These are phyloP conservation scores for Solea senegalensis DNA, from an alignment of 2,113 vertebrate genomes.

Conservation along the genomic window DNA sequence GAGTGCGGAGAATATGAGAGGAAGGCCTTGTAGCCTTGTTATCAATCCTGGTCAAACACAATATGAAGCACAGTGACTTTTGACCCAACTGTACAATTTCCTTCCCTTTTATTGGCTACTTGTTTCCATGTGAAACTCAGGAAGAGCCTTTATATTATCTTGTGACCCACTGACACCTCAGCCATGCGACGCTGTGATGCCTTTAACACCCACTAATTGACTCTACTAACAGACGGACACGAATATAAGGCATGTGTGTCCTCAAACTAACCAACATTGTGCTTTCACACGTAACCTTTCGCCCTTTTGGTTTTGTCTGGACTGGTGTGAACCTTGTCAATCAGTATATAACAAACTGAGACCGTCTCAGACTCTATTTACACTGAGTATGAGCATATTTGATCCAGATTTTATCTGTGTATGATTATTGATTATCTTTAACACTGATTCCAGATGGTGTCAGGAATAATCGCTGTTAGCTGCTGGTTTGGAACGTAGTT, in stretches of 20 bases:
- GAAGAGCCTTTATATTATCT: conserved; percentile 20
- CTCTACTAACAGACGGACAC: not conserved
- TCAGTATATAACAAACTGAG: not conserved
- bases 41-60: conserved; percentile 46
- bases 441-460: too few relatives aligned
- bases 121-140: conserved; percentile 28
- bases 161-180: conserved; percentile 18
- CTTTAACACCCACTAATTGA: conserved; percentile 28
- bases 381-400: not conserved
- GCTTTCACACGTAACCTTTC: conserved; percentile 5
- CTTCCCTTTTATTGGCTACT: not conserved
- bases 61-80: conserved; percentile 39
- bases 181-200: conserved; percentile 3
- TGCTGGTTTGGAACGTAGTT: too few relatives aligned
- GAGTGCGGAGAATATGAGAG: conserved; percentile 15
- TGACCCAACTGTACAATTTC: conserved; percentile 43
- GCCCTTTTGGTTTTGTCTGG: not conserved
- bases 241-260: not conserved
- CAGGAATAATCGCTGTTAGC: too few relatives aligned
- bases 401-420: not conserved
- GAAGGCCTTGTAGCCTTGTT: conserved; percentile 27
- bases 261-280: not conserved
- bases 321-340: not conserved
- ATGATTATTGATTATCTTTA: too few relatives aligned
- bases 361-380: not conserved